These are phyloP conservation scores for Lanistes nyassanus DNA, from an alignment of 1,140 invertebrate species.

Conservation along the genomic window DNA sequence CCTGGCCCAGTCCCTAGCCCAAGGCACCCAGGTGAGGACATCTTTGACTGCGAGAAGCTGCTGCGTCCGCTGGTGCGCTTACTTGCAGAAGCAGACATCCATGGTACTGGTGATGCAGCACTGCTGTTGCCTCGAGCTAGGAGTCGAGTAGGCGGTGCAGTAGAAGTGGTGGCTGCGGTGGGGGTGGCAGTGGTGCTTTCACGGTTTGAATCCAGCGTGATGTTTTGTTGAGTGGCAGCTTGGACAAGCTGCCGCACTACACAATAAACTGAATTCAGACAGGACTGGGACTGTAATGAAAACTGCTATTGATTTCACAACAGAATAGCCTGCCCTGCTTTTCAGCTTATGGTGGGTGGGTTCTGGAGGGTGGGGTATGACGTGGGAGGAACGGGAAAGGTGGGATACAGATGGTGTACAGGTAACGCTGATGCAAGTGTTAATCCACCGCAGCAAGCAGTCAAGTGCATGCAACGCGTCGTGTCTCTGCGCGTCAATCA, in stretches of 20 bases:
- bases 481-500: not conserved
- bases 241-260: conserved; percentile 7
- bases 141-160: not conserved
- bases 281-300: conserved; percentile 11
- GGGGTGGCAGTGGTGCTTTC: conserved; percentile 30
- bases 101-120: not conserved
- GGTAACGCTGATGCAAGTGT: no score
- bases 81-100: conserved; percentile 3
- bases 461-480: no score
- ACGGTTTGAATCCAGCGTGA: conserved; percentile 52
- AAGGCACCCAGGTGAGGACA: conserved; percentile 21
- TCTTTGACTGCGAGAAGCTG: conserved; percentile 25
- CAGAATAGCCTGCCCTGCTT: not conserved
- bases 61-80: conserved; percentile 15
- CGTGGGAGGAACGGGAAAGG: conserved; percentile 11
- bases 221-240: conserved; percentile 27
- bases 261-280: not conserved
- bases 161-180: no score
- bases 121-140: not conserved
- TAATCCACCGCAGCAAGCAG: no score
- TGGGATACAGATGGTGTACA: not conserved
- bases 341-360: not conserved
- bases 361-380: not conserved
- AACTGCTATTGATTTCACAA: conserved; percentile 8
- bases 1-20: conserved; percentile 22